These are phyloP conservation scores for Mylabris sibirica DNA, from an alignment of 2,888 invertebrate genomes.

Conservation along the genomic window DNA sequence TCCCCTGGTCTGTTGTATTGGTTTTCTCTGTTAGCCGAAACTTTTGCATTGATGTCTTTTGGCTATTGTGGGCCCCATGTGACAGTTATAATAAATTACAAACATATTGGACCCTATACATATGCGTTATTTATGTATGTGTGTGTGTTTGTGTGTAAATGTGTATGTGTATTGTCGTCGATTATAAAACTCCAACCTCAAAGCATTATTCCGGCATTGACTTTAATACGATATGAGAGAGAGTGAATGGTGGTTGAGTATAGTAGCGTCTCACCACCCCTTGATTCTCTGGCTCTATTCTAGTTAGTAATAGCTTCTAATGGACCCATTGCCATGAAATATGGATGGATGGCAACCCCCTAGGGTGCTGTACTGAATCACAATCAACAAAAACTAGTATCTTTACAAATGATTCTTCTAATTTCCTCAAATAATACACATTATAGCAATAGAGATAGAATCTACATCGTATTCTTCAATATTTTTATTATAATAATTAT, in stretches of 20 bases:
- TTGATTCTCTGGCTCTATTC: slow-evolving; percentile 13
- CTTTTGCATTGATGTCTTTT: slow-evolving; percentile 6
- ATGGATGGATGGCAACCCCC: slow-evolving; percentile 53
- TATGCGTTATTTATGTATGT: too few species aligned
- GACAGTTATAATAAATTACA: slow-evolving; percentile 51
- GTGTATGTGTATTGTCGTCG: slow-evolving; percentile 50
- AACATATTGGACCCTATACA: slow-evolving; percentile 51
- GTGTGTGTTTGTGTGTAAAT: too few species aligned
- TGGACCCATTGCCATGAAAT: slow-evolving; percentile 59
- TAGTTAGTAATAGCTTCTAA: slow-evolving; percentile 57
- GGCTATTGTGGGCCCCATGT: slow-evolving; percentile 8
- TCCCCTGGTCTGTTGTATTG: background rate
- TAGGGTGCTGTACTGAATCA: slow-evolving; percentile 45
- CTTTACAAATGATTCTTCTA: slow-evolving; percentile 5
- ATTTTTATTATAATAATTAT: slow-evolving; percentile 11
- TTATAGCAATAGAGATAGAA: background rate
- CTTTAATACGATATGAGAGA: slow-evolving; percentile 40
- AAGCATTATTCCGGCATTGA: slow-evolving; percentile 49
- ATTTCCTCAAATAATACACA: background rate
- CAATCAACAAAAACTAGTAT: slow-evolving; percentile 23
- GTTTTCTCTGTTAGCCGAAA: background rate
- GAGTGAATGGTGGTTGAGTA: slow-evolving; percentile 44
- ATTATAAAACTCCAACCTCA: slow-evolving; percentile 55
- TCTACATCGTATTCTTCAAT: slow-evolving; percentile 16
- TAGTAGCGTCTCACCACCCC: slow-evolving; percentile 43